Evolutionary conservation across 1,140 invertebrate genomes (phyloP).

Genomic region (Carposina sasakii): DNA sequence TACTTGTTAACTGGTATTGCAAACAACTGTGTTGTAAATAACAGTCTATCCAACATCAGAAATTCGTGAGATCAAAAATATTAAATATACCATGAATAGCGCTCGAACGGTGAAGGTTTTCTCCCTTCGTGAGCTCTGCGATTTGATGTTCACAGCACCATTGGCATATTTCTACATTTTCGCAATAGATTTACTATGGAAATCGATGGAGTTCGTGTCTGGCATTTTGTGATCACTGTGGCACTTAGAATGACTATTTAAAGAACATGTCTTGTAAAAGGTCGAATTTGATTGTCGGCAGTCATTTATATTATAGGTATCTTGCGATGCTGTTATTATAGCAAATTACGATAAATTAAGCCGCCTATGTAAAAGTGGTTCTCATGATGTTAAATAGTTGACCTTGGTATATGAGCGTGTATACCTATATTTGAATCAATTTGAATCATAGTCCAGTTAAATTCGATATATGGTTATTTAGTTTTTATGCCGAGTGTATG

Average conservation of each 20-base stretch:
- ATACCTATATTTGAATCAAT: constrained; percentile 36
- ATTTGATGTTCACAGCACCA: constrained; percentile 20
- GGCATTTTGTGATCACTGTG: constrained; percentile 63
- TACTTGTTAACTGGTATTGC: constrained; percentile 55
- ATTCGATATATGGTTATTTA: too few species aligned
- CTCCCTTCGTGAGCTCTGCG: constrained; percentile 12
- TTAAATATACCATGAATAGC: too few species aligned
- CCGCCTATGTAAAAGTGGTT: constrained; percentile 56
- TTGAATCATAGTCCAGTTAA: too few species aligned
- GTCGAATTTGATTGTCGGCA: constrained; percentile 69
- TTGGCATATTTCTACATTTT: constrained; percentile 49
- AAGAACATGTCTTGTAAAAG: constrained; percentile 69
- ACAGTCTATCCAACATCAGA: too few species aligned
- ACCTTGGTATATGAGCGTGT: constrained; percentile 51
- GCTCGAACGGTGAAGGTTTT: constrained; percentile 31
- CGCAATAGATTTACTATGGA: constrained; percentile 48
- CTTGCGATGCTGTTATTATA: constrained; percentile 62
- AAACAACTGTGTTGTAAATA: constrained; percentile 40
- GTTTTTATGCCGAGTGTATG: too few species aligned
- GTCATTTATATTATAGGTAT: constrained; percentile 70
- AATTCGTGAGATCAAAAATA: too few species aligned
- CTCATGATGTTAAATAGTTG: constrained; percentile 60
- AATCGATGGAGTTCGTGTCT: constrained; percentile 66
- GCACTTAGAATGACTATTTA: constrained; percentile 69
- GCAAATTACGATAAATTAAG: constrained; percentile 68